Percentiles rank a stretch among this genome's conserved stretches.
Conservation (phyloP, 2,888 invertebrate genomes). For the Pristionchus japonicus region DNA sequence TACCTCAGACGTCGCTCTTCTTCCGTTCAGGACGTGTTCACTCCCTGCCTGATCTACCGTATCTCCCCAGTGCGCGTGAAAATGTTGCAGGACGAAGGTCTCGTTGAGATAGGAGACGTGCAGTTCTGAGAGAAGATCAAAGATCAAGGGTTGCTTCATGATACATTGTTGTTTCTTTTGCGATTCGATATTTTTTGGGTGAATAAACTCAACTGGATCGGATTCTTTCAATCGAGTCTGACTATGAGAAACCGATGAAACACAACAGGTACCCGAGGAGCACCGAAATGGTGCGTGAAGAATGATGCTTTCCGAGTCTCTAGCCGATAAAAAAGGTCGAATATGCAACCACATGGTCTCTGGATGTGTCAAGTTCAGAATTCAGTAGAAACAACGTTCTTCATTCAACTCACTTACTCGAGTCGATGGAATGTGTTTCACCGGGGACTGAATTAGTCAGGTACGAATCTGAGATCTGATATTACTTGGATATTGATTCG, state of each 20-base stretch:
- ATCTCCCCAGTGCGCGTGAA: conserved; percentile 36
- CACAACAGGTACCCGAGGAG: neutral
- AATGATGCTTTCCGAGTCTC: too few species aligned
- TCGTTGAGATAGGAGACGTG: conserved; percentile 15
- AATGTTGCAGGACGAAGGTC: conserved; percentile 27
- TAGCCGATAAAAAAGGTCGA: too few species aligned
- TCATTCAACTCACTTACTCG: too few species aligned
- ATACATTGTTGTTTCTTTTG: neutral
- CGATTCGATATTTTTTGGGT: neutral
- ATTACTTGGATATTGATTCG: too few species aligned
- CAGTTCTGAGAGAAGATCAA: conserved; percentile 7
- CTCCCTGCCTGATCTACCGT: conserved; percentile 26
- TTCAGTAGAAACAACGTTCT: too few species aligned
- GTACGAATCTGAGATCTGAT: too few species aligned
- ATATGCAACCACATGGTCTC: too few species aligned
- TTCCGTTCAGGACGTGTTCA: conserved; percentile 36
- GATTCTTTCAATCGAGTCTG: neutral
- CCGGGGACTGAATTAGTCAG: too few species aligned
- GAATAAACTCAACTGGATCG: too few species aligned
- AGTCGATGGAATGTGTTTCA: too few species aligned
- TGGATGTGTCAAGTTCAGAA: too few species aligned
- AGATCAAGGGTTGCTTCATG: neutral
- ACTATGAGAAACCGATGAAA: neutral
- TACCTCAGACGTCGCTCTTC: conserved; percentile 16
- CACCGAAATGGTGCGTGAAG: too few species aligned